Percentiles rank a stretch among this genome's conserved stretches.
Conservation (phyloP, 2,888 invertebrate genomes). For the Oscheius myriophilus region DNA sequence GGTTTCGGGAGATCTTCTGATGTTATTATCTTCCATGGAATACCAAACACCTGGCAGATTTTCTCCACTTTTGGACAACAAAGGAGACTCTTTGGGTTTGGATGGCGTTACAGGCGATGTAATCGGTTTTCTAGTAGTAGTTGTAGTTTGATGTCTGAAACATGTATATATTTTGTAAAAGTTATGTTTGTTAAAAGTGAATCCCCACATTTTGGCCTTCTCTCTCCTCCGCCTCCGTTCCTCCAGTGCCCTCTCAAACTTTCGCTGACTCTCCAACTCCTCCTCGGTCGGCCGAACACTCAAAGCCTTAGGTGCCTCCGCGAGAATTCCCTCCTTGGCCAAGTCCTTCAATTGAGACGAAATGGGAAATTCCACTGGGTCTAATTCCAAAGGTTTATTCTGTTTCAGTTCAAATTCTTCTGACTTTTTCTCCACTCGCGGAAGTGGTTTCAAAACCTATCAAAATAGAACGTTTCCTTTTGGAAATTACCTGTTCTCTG, state of each 20-base stretch:
- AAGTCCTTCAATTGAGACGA: conserved; percentile 39
- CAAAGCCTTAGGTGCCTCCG: conserved; percentile 20
- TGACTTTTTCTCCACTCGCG: background rate
- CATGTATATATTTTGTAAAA: too few relatives aligned
- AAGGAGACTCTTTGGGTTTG: too few relatives aligned
- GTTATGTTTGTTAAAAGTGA: too few relatives aligned
- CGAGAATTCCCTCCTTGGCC: conserved; percentile 13
- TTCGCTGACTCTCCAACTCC: conserved; percentile 20
- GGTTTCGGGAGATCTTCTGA: background rate
- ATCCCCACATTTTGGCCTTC: too few relatives aligned
- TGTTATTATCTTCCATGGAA: conserved; percentile 4
- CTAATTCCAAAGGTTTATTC: conserved; percentile 8
- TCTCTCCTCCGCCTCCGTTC: conserved; percentile 7
- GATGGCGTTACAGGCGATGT: too few relatives aligned
- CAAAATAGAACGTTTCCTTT: background rate
- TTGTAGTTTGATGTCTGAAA: too few relatives aligned
- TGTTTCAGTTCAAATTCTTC: background rate
- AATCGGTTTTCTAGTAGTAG: too few relatives aligned
- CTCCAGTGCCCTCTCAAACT: conserved; percentile 22
- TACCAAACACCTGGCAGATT: conserved; percentile 28
- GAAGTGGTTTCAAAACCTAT: conserved; percentile 20
- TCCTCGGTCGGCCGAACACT: conserved; percentile 20
- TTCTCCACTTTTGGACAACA: conserved; percentile 6
- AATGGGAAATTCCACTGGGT: conserved; percentile 49
- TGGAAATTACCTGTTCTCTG: conserved; percentile 11